phyloP scores from a whole-genome alignment of 2,113 vertebrate genomes.

The Sebastes fasciatus region DNA sequence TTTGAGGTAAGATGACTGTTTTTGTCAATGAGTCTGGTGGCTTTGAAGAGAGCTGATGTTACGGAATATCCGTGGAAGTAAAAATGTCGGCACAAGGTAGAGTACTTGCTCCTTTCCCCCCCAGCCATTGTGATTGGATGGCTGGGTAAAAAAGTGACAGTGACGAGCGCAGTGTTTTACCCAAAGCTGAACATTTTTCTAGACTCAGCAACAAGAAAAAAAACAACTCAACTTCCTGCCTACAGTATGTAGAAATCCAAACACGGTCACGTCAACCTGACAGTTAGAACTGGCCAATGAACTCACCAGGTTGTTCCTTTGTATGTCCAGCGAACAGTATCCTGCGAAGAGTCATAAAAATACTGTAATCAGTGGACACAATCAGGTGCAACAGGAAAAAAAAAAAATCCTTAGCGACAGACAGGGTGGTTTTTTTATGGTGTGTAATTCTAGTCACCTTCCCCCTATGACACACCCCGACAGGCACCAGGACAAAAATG shows the following conservation, averaged over 20 bases:
- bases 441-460: not conserved
- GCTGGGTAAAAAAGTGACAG: too few species aligned
- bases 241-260: too few species aligned
- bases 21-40: not conserved
- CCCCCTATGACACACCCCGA: not conserved
- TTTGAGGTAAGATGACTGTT: not conserved
- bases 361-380: not conserved
- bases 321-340: conserved; percentile 85
- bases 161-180: too few species aligned
- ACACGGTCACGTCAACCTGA: too few species aligned
- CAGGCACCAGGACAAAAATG: not conserved
- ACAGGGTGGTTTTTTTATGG: not conserved
- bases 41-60: not conserved
- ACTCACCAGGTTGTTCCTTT: conserved; percentile 82
- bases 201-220: too few species aligned
- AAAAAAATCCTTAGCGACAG: not conserved
- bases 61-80: too few species aligned
- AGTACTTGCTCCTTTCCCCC: too few species aligned
- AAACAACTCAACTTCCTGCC: too few species aligned
- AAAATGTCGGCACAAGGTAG: too few species aligned
- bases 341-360: conserved; percentile 67
- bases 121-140: too few species aligned
- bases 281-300: not conserved
- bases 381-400: not conserved
- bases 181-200: too few species aligned